Percentiles rank a stretch among this genome's conserved stretches.
Conservation (phyloP, 2,888 invertebrate species). For the Bursaphelenchus okinawaensis region DNA sequence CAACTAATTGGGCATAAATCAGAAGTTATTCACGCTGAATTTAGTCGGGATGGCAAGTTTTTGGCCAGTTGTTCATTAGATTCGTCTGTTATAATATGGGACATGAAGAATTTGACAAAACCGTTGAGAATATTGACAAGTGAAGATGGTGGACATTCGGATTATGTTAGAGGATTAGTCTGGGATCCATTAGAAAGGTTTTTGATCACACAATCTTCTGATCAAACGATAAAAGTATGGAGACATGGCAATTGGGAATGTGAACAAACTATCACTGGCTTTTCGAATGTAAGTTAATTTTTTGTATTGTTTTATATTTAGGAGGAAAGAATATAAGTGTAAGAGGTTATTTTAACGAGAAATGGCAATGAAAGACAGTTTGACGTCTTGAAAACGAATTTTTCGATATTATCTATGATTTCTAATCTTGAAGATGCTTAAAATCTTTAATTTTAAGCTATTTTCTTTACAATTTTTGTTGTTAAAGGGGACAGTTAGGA, state of each 20-base stretch:
- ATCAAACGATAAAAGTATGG: constrained; percentile 71
- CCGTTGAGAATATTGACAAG: constrained; percentile 70
- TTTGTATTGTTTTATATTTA: background rate
- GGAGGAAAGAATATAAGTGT: no score
- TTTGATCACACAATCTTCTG: constrained; percentile 73
- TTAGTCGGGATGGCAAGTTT: constrained; percentile 90
- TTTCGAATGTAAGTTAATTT: constrained; percentile 67
- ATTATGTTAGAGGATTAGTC: constrained; percentile 74
- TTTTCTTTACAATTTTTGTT: no score
- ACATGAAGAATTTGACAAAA: constrained; percentile 76
- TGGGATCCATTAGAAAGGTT: constrained; percentile 99
- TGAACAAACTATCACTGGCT: constrained; percentile 79
- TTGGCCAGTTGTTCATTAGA: constrained; percentile 94
- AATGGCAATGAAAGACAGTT: no score
- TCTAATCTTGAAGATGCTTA: no score
- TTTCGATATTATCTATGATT: no score
- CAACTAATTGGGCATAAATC: constrained; percentile 25
- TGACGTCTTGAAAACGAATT: no score
- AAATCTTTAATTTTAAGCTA: no score
- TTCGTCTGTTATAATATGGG: constrained; percentile 95
- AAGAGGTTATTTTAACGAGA: no score
- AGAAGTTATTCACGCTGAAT: constrained; percentile 89
- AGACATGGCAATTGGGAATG: constrained; percentile 88
- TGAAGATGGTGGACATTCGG: constrained; percentile 67
- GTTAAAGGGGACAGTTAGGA: no score